phyloP scores from a whole-genome alignment of 2,888 invertebrate genomes.

The Spatulosminthurus flaviceps region DNA sequence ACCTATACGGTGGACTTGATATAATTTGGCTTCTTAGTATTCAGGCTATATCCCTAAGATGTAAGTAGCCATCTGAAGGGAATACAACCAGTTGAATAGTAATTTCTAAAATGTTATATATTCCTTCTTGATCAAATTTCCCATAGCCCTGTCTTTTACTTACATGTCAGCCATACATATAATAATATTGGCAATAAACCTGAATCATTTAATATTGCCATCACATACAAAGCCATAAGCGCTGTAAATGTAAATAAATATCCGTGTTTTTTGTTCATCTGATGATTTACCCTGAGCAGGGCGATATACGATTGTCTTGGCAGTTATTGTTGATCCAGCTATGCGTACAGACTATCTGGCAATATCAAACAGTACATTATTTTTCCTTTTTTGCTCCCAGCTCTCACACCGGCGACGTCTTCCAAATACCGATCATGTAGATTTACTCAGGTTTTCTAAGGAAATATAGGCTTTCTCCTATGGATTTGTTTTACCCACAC shows the following conservation, averaged over 20 bases:
- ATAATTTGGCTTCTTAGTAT: too few species aligned
- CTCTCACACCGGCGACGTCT: neutral
- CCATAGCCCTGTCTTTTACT: too few species aligned
- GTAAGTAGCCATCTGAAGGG: too few species aligned
- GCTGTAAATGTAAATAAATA: constrained; percentile 25
- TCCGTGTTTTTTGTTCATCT: neutral
- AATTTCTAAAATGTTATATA: too few species aligned
- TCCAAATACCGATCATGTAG: neutral
- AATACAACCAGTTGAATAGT: too few species aligned
- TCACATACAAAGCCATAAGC: too few species aligned
- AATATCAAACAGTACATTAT: neutral
- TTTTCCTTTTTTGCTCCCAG: neutral
- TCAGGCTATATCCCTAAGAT: too few species aligned
- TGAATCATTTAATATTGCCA: too few species aligned
- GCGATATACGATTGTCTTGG: neutral
- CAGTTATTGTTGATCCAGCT: neutral
- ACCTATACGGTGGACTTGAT: too few species aligned
- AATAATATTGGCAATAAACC: too few species aligned
- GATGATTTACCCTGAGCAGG: neutral
- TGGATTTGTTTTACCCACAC: neutral
- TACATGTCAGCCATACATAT: too few species aligned
- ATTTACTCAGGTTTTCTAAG: neutral
- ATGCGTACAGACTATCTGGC: neutral
- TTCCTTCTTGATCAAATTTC: too few species aligned
- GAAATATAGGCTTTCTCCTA: neutral